Conservation (phyloP, 2,113 vertebrate species). For the Heterotilapia buettikoferi region DNA sequence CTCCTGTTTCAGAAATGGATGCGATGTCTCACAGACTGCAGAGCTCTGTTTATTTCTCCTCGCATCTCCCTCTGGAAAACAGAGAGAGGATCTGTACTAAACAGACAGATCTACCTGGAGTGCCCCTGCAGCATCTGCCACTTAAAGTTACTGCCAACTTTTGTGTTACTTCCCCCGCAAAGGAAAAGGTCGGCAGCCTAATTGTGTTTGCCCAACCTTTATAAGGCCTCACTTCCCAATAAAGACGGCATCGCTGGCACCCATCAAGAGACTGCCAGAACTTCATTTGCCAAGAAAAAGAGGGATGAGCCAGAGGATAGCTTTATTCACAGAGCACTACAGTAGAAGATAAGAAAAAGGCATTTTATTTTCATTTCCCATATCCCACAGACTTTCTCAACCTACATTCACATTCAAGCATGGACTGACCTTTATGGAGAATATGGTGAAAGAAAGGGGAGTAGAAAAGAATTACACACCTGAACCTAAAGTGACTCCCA, state of each 20-base stretch:
- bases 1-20: background rate
- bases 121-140: background rate
- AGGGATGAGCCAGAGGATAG: background rate
- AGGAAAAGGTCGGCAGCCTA: background rate
- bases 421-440: slow-evolving; percentile 47
- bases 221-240: background rate
- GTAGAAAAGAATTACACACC: background rate
- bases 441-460: background rate
- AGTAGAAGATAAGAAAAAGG: slow-evolving; percentile 30
- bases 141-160: background rate
- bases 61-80: background rate
- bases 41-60: background rate
- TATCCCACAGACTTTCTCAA: background rate
- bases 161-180: background rate
- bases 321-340: background rate
- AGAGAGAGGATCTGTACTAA: background rate
- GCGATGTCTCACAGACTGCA: background rate
- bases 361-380: slow-evolving; percentile 35
- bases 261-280: background rate
- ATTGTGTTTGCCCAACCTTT: slow-evolving; percentile 26
- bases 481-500: slow-evolving; percentile 1
- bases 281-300: background rate
- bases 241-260: background rate
- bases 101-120: background rate
- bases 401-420: slow-evolving; percentile 5